Conservation (phyloP, 2,113 vertebrate species). For the Heloderma charlesbogerti region DNA sequence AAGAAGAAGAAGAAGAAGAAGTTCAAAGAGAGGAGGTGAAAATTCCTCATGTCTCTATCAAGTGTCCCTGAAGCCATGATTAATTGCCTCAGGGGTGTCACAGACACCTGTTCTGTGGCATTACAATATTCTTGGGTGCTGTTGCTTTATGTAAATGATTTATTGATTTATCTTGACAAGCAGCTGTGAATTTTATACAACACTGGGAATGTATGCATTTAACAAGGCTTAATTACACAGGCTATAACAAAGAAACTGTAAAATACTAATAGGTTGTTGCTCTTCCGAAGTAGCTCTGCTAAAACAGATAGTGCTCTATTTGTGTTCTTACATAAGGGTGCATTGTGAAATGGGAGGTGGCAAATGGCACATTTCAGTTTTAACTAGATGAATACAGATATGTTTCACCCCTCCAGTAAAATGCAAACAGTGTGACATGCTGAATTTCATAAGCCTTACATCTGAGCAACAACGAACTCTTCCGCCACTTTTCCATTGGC, state of each 20-base stretch:
- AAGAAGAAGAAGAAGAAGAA: neutral
- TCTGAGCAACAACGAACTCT: neutral
- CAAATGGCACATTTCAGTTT: slow-evolving; percentile 6
- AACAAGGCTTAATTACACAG: slow-evolving; percentile 52
- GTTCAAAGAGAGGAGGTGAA: neutral
- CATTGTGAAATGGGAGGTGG: neutral
- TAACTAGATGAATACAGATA: slow-evolving; percentile 4
- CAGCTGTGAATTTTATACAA: slow-evolving; percentile 46
- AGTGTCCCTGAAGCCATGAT: slow-evolving; percentile 7
- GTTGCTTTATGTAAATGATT: slow-evolving; percentile 23
- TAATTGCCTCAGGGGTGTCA: slow-evolving; percentile 3
- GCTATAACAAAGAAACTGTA: slow-evolving; percentile 3
- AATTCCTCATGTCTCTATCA: slow-evolving; percentile 17
- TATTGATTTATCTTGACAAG: slow-evolving; percentile 34
- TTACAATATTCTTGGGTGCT: slow-evolving; percentile 36
- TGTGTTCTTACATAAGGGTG: slow-evolving; percentile 7
- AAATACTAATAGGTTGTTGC: neutral
- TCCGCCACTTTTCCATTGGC: slow-evolving; percentile 3
- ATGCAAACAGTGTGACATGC: neutral
- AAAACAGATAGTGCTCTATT: neutral
- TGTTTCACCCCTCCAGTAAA: neutral
- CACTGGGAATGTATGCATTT: slow-evolving; percentile 46
- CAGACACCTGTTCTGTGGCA: slow-evolving; percentile 17
- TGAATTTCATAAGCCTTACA: slow-evolving; percentile 3
- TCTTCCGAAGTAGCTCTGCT: neutral